Evolutionary conservation across 2,797 vertebrate species (phyloP).

Genomic region (Crocidura indochinensis): DNA sequence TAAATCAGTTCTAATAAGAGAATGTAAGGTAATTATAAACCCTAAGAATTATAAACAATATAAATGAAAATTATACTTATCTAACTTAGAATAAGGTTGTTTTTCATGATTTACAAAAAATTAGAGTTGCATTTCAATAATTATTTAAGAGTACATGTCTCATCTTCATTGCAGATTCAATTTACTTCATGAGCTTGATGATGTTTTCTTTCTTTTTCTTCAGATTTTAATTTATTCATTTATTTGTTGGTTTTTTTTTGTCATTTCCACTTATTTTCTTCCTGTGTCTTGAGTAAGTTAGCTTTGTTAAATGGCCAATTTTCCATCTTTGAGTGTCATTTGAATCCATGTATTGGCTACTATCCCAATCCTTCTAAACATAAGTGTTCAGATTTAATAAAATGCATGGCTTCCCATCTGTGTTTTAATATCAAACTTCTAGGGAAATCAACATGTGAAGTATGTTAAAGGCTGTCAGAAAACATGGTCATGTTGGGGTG

Average conservation of each 20-base stretch:
- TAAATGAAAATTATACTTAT: neutral
- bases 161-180: neutral
- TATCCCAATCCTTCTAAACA: slow-evolving; percentile 78
- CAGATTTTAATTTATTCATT: neutral
- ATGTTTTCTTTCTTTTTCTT: neutral
- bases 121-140: too few relatives aligned
- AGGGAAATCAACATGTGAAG: slow-evolving; percentile 78
- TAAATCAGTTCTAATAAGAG: too few relatives aligned
- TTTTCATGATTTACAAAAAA: neutral
- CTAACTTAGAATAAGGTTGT: neutral
- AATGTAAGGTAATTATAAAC: neutral
- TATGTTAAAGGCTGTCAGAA: slow-evolving; percentile 75
- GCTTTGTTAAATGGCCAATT: slow-evolving; percentile 79
- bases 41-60: neutral
- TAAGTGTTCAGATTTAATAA: slow-evolving; percentile 80
- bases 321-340: slow-evolving; percentile 79
- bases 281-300: slow-evolving; percentile 69
- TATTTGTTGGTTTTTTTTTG: too few relatives aligned
- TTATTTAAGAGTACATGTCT: neutral
- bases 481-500: slow-evolving; percentile 68
- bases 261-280: slow-evolving; percentile 40
- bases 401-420: slow-evolving; percentile 81
- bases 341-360: slow-evolving; percentile 72
- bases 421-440: slow-evolving; percentile 83
- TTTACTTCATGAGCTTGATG: neutral